Conservation (phyloP, 2,113 vertebrate genomes). For the Delphinus delphis region DNA sequence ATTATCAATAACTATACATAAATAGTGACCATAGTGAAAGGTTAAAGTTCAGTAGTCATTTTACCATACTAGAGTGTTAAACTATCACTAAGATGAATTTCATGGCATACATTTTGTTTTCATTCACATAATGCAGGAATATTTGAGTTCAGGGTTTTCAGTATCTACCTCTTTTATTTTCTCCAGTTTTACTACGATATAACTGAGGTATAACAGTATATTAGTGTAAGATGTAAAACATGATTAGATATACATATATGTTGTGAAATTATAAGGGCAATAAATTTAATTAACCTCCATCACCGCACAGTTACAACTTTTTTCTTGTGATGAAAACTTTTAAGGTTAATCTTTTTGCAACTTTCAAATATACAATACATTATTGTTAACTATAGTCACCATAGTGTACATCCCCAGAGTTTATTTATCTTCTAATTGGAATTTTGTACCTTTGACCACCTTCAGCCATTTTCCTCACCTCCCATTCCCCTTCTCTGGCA, state of each 20-base stretch:
- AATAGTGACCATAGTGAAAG: neutral
- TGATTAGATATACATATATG: neutral
- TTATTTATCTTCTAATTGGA: neutral
- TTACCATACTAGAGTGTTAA: neutral
- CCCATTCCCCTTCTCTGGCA: neutral
- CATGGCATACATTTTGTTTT: neutral
- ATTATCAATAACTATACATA: neutral
- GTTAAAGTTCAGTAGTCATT: neutral
- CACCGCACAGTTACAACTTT: neutral
- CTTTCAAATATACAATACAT: neutral
- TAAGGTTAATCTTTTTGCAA: neutral
- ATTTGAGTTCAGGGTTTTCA: neutral
- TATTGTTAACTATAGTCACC: neutral
- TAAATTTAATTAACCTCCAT: neutral
- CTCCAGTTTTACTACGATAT: neutral
- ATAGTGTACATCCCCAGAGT: neutral
- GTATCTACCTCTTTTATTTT: neutral
- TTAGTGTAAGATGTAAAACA: neutral
- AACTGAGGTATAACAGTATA: neutral
- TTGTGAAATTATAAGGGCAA: neutral
- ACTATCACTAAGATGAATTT: neutral
- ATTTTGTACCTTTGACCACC: neutral
- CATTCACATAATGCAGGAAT: neutral
- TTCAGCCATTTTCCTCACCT: neutral
- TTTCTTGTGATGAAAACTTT: neutral